A percentile compares a stretch with the other conserved stretches of the same genome.
phyloP scores from a whole-genome alignment of 2,113 vertebrate species.

The Sinocyclocheilus grahami region DNA sequence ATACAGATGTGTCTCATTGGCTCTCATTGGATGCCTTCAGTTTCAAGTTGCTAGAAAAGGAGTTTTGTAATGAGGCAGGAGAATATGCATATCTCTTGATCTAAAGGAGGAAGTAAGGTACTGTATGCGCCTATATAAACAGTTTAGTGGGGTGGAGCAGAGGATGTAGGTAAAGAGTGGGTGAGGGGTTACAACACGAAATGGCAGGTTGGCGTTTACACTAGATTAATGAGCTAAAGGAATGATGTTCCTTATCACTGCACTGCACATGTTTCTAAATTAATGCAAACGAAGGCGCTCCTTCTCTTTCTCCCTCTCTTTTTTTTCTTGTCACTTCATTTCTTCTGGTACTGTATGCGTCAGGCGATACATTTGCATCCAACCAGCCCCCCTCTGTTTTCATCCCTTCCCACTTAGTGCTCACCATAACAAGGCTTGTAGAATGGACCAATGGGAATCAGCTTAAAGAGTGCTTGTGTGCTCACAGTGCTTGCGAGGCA shows the following conservation, averaged over 20 bases:
- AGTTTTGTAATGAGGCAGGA: not conserved
- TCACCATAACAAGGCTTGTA: conserved; percentile 21
- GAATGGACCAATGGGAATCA: conserved; percentile 20
- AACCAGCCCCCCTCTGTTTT: conserved; percentile 26
- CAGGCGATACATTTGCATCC: conserved; percentile 35
- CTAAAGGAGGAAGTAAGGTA: conserved; percentile 10
- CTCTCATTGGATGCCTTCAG: not conserved
- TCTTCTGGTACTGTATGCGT: conserved; percentile 8
- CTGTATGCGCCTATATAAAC: conserved; percentile 4
- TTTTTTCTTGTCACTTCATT: conserved; percentile 10
- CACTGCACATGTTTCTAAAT: conserved; percentile 61
- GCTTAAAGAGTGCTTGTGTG: not conserved
- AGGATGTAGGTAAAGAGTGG: not conserved
- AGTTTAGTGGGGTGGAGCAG: conserved; percentile 21
- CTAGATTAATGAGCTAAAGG: conserved; percentile 62
- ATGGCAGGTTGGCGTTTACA: conserved; percentile 59
- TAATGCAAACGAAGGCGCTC: conserved; percentile 40
- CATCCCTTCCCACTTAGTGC: conserved; percentile 22
- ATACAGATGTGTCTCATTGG: not conserved
- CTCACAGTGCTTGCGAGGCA: not conserved
- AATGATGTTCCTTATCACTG: conserved; percentile 61
- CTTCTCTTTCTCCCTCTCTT: conserved; percentile 19
- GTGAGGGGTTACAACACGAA: conserved; percentile 21
- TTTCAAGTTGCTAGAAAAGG: not conserved
- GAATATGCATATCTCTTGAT: conserved; percentile 22